Percentiles rank a stretch among this genome's conserved stretches.
Evolutionary conservation across 1,140 invertebrate genomes (phyloP).

Genomic region (Drosophila baimaii): DNA sequence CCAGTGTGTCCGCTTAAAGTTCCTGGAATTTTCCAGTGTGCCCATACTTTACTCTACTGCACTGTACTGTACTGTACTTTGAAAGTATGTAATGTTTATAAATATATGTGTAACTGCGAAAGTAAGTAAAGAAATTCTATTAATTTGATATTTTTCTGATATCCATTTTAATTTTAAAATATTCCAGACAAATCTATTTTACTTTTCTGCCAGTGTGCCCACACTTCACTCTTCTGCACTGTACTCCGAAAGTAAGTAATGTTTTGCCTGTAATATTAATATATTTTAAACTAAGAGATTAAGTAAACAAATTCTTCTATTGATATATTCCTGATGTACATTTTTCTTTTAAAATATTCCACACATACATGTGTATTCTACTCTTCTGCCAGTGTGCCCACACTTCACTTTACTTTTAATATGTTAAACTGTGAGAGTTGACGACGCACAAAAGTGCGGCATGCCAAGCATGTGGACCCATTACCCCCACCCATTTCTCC

Average conservation of each 20-base stretch:
- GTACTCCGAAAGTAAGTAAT: no score
- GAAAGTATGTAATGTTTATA: no score
- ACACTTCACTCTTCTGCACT: slow-evolving; percentile 63
- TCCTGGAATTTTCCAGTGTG: no score
- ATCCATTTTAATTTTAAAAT: background rate
- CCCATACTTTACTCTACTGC: no score
- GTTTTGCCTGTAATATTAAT: no score
- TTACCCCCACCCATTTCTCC: slow-evolving; percentile 31
- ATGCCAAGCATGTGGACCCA: slow-evolving; percentile 74
- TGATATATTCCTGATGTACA: no score
- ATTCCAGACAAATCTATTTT: background rate
- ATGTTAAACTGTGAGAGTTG: slow-evolving; percentile 71
- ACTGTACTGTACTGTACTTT: no score
- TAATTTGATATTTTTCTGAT: background rate
- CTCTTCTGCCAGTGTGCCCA: slow-evolving; percentile 36
- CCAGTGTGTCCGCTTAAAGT: no score
- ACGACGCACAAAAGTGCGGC: slow-evolving; percentile 75
- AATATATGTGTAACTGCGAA: no score
- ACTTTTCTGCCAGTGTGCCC: slow-evolving; percentile 36
- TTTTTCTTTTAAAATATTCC: background rate
- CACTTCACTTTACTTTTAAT: slow-evolving; percentile 72
- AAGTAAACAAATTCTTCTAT: no score
- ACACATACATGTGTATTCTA: background rate
- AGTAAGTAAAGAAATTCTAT: background rate
- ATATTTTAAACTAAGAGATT: no score